phyloP scores from a whole-genome alignment of 1,140 invertebrate genomes.

The Colletes latitarsis region DNA sequence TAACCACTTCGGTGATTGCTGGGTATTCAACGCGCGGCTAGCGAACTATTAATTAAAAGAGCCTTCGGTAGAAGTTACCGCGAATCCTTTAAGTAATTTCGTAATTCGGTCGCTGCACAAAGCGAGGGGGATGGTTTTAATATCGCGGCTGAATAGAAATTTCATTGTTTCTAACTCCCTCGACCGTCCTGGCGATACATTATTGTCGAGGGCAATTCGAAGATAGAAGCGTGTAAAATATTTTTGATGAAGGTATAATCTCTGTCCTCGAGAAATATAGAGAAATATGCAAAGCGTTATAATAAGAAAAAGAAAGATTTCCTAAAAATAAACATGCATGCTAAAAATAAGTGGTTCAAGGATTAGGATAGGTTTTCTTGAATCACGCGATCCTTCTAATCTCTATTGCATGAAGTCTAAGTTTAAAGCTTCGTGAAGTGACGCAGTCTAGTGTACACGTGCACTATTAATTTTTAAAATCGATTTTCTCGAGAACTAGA shows the following conservation, averaged over 20 bases:
- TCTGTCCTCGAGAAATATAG: neutral
- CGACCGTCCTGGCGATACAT: neutral
- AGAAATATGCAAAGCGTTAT: neutral
- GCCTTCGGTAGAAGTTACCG: conserved; percentile 32
- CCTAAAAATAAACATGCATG: neutral
- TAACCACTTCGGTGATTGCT: conserved; percentile 45
- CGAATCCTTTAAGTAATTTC: conserved; percentile 48
- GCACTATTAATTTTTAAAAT: conserved; percentile 10
- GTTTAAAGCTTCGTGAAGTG: neutral
- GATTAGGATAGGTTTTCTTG: neutral
- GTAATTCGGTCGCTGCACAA: conserved; percentile 40
- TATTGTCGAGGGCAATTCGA: conserved; percentile 1
- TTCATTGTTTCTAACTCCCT: conserved; percentile 34
- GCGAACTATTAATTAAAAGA: conserved; percentile 50
- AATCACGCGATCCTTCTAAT: neutral
- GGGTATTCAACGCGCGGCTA: conserved; percentile 41
- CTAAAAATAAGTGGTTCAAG: neutral
- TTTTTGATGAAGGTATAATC: conserved; percentile 13
- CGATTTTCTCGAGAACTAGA: neutral
- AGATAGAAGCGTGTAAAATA: neutral
- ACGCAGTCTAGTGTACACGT: neutral
- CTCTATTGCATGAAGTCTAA: neutral
- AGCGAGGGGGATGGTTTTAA: conserved; percentile 41
- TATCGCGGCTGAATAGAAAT: conserved; percentile 44
- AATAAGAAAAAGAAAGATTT: neutral